A percentile compares a stretch with the other conserved stretches of the same genome.
Conservation (phyloP, 1,140 invertebrate species). For the Pollicipes pollicipes region DNA sequence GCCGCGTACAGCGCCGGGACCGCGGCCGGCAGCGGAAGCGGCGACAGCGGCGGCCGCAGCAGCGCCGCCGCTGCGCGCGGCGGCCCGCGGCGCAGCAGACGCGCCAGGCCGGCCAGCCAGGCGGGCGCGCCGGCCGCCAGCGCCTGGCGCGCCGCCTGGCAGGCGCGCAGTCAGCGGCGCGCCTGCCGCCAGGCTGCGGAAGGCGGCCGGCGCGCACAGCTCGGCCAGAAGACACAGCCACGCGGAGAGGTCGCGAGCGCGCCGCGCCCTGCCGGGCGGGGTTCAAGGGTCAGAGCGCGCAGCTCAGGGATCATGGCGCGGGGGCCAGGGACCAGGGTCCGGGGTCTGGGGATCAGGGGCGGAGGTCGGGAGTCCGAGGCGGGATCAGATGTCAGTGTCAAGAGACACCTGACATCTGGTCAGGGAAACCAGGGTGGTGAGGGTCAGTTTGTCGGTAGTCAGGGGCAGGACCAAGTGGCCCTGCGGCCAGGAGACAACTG, state of each 20-base stretch:
- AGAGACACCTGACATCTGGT: too few relatives aligned
- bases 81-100: neutral
- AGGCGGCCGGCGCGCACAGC: conserved; percentile 55
- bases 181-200: conserved; percentile 40
- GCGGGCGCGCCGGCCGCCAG: neutral
- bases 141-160: neutral
- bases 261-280: neutral
- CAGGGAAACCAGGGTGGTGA: too few relatives aligned
- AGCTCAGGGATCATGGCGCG: neutral
- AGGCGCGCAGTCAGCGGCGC: neutral
- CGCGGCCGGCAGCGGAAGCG: neutral
- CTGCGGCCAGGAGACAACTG: too few relatives aligned
- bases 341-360: too few relatives aligned
- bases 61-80: neutral
- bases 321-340: too few relatives aligned
- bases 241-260: conserved; percentile 45
- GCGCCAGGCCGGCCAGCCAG: neutral
- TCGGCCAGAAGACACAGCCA: conserved; percentile 78
- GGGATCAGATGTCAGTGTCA: too few relatives aligned
- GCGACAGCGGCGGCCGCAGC: neutral
- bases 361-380: too few relatives aligned
- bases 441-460: too few relatives aligned
- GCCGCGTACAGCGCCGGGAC: neutral
- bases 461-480: too few relatives aligned
- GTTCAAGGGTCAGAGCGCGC: neutral